Percentiles rank a stretch among this genome's conserved stretches.
These are phyloP conservation scores for Epizoanthus ramosus DNA, from an alignment of 92 coral and sea anemone species.

Conservation along the genomic window DNA sequence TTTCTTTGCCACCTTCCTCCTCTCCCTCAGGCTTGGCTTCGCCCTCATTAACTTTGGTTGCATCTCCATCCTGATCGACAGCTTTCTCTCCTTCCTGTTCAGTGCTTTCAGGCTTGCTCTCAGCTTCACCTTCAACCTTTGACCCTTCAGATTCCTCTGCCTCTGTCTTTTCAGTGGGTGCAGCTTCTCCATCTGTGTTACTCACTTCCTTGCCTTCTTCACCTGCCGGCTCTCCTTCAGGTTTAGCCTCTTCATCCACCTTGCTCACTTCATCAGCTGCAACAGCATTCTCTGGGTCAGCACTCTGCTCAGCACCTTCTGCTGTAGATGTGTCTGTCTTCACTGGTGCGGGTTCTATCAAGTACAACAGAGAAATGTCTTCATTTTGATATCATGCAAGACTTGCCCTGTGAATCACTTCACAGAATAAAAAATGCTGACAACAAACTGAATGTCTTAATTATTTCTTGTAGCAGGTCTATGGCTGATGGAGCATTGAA, in stretches of 20 bases:
- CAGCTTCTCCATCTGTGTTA: not conserved
- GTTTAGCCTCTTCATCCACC: conserved; percentile 18
- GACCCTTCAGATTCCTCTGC: not conserved
- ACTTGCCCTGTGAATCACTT: not conserved
- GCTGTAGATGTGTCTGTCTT: not conserved
- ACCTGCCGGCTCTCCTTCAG: conserved; percentile 2
- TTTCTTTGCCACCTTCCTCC: conserved; percentile 34
- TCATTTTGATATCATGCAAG: no score
- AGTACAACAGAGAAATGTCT: not conserved
- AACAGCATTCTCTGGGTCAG: not conserved
- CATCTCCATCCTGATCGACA: not conserved
- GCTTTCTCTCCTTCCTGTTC: conserved; percentile 1
- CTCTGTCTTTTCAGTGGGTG: not conserved
- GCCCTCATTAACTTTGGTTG: conserved; percentile 40
- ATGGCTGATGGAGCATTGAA: no score
- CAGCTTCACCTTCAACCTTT: conserved; percentile 4
- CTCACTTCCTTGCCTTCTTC: not conserved
- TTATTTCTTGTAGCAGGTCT: no score
- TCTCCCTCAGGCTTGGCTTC: conserved; percentile 36
- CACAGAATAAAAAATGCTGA: not conserved
- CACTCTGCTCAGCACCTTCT: conserved; percentile 8
- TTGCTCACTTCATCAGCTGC: conserved; percentile 29
- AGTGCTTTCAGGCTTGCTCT: not conserved
- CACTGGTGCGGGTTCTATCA: not conserved
- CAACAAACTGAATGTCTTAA: no score